Base-by-base conservation (phyloP, 2,113 vertebrate species). In the Seriola dumerili region DNA sequence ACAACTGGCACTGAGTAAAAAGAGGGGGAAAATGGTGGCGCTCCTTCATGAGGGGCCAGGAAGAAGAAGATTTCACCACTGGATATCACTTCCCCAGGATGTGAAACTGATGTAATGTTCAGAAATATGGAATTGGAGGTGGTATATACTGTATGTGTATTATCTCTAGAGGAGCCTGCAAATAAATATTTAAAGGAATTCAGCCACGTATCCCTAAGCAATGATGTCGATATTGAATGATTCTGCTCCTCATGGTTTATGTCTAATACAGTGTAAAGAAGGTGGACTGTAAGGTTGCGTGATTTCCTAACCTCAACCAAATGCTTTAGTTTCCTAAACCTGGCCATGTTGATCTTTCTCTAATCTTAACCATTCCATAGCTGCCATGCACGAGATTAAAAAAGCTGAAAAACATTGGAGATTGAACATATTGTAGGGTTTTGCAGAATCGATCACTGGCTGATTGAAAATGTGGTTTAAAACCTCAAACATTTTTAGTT, bases 1-100 rank as follows among this genome's bases (percentile, higher is more conserved):
- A 87, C 86, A 89, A 89, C 71, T 82, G 83, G 78, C 79, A 81
- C 76, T 77, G 76, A 82, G 71, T 68, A 66, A 75, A 80, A 65
- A 79, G 58, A 75, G 36, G n/a, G 16, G 57, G 58, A 61, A 23
- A 65, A 62, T 29, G n/a, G 12, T 34, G 40, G 4, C 19, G 32
- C 50, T 67, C 32, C 50, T 79, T 86, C 54, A 78, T 67, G 40
- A 75, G 42, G 65, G 29, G 64, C 32, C 52, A 72, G 67, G 36
- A 46, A 57, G 59, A 32, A 66, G 38, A 40, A 23, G 7, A 64
- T 52, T 50, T 83, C 14, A 74, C 17, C 29, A 58, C 29, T 19
- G 25, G 23, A 69, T 68, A 55, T 73, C 69, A 55, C 64, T 73
- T 34, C 36, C 61, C 63, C 78, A 54, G 17, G 55, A 63, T 68